Evolutionary conservation across 92 coral and sea anemone species (phyloP).

Genomic region (Actinernus sp.): DNA sequence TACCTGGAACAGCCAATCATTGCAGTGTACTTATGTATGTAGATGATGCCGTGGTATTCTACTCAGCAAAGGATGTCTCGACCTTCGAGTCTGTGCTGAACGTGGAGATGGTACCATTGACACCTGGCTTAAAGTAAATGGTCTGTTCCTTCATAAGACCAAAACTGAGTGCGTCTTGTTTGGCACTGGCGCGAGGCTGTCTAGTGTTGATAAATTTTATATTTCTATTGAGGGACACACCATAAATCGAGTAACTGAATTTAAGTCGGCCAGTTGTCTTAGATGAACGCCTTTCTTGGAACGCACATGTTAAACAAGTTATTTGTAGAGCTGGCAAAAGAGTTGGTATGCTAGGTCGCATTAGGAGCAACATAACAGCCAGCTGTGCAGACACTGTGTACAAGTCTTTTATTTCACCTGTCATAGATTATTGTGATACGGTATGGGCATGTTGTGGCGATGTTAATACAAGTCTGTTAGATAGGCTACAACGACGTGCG

Average conservation of each 20-base stretch:
- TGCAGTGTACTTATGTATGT: constrained; percentile 29
- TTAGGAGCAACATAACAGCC: constrained; percentile 26
- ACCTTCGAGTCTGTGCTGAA: constrained; percentile 8
- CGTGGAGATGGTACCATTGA: not conserved
- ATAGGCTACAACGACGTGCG: constrained; percentile 42
- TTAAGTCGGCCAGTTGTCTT: no score
- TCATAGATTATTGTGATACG: constrained; percentile 40
- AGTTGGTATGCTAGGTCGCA: constrained; percentile 46
- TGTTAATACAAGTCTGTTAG: constrained; percentile 6
- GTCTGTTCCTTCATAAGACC: constrained; percentile 23
- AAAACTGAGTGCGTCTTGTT: constrained; percentile 3
- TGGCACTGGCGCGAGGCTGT: not conserved
- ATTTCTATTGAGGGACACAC: no score
- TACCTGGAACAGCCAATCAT: constrained; percentile 15
- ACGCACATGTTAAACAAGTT: constrained; percentile 4
- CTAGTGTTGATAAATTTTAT: not conserved
- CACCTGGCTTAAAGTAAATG: constrained; percentile 23
- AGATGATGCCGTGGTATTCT: constrained; percentile 33
- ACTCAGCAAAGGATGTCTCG: constrained; percentile 21
- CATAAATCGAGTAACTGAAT: no score
- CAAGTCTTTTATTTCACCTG: constrained; percentile 40
- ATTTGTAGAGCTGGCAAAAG: constrained; percentile 35
- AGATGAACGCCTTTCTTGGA: no score
- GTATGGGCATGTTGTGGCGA: constrained; percentile 50
- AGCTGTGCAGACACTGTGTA: constrained; percentile 31